Evolutionary conservation across 2,888 invertebrate genomes (phyloP).

Genomic region (Synergus itoensis): DNA sequence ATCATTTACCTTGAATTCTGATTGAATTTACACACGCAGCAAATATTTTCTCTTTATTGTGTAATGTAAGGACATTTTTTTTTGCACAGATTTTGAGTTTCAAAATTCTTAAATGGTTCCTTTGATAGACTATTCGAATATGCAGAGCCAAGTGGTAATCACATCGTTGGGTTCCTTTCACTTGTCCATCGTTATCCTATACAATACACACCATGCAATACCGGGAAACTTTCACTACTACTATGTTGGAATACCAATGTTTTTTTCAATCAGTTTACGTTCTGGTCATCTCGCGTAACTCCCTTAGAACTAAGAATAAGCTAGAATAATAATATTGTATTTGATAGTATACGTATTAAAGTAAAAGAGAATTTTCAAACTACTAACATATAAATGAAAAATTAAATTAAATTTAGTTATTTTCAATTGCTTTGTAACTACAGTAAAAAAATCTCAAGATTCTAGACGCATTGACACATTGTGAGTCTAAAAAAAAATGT

Average conservation of each 20-base stretch:
- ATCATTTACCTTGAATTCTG: background rate
- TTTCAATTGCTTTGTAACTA: background rate
- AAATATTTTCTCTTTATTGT: background rate
- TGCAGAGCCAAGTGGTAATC: conserved; percentile 17
- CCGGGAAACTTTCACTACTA: conserved; percentile 36
- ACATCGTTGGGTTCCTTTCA: conserved; percentile 26
- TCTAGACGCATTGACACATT: conserved; percentile 10
- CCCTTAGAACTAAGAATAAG: background rate
- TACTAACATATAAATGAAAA: no score
- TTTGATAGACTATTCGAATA: conserved; percentile 10
- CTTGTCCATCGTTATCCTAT: conserved; percentile 38
- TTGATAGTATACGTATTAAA: no score
- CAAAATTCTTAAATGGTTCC: background rate
- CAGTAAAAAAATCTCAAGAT: background rate
- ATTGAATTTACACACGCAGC: background rate
- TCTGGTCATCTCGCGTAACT: conserved; percentile 31
- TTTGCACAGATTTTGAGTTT: background rate
- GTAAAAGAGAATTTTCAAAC: no score
- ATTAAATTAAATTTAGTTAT: background rate
- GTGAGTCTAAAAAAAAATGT: conserved; percentile 4
- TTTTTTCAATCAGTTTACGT: conserved; percentile 23
- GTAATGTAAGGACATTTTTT: background rate
- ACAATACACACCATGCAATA: conserved; percentile 30
- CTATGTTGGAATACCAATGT: conserved; percentile 37
- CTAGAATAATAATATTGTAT: background rate